Evolutionary conservation across 2,797 vertebrate species (phyloP).

Genomic region (Saguinus oedipus): DNA sequence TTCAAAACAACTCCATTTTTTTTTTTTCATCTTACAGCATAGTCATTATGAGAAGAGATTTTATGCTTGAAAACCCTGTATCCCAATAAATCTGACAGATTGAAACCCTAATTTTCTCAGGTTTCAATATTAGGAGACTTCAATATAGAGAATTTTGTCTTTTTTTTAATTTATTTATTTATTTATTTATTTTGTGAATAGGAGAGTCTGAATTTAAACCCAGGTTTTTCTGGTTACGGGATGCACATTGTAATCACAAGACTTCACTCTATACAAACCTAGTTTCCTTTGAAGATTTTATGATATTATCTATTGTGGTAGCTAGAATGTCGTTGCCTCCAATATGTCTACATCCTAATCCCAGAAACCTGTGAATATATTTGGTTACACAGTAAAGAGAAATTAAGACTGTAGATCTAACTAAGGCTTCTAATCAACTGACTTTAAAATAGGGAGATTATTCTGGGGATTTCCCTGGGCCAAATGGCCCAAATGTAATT

Average conservation of each 20-base stretch:
- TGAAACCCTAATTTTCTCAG: neutral
- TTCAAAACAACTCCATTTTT: neutral
- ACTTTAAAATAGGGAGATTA: constrained; percentile 3
- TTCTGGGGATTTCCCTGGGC: neutral
- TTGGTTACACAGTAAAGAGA: neutral
- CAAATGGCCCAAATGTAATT: neutral
- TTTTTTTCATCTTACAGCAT: neutral
- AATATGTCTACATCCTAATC: neutral
- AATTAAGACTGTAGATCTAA: neutral
- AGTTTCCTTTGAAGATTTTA: neutral
- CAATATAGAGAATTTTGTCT: neutral
- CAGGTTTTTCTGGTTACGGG: neutral
- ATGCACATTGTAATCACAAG: neutral
- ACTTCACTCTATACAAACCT: neutral
- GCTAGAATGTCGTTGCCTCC: neutral
- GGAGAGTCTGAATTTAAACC: neutral
- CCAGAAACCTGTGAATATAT: neutral
- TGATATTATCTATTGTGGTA: neutral
- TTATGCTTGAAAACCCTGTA: neutral
- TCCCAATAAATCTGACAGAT: neutral
- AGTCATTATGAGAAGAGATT: neutral
- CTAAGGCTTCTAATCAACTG: neutral
- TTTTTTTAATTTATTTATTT: neutral
- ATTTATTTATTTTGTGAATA: neutral
- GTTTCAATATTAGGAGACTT: neutral